Evolutionary conservation across 2,797 vertebrate genomes (phyloP).

Genomic region (Graptemys geographica): DNA sequence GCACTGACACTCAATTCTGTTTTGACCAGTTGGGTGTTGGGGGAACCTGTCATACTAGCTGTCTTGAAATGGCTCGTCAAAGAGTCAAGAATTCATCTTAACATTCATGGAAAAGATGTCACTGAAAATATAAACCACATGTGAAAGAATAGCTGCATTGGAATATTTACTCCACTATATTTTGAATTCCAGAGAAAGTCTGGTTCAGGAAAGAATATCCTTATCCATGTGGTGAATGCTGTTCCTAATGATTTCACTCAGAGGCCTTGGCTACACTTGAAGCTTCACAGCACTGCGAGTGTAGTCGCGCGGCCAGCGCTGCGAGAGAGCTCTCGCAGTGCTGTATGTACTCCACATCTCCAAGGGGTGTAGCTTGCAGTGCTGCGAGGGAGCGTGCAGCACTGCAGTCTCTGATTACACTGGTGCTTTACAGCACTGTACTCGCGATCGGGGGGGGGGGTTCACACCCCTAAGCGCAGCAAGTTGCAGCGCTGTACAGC

Average conservation of each 20-base stretch:
- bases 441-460: no score
- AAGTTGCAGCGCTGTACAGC: no score
- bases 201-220: background rate
- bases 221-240: background rate
- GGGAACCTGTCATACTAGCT: background rate
- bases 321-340: no score
- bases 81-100: conserved; percentile 28
- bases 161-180: background rate
- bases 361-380: no score
- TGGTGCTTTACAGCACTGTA: no score
- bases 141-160: background rate
- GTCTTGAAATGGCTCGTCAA: conserved; percentile 37
- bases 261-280: no score
- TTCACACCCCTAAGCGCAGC: no score
- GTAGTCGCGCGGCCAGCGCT: no score
- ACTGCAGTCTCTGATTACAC: no score
- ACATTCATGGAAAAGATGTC: conserved; percentile 18
- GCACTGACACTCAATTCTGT: background rate
- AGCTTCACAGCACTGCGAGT: no score
- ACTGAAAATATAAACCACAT: background rate
- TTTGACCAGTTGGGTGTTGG: background rate
- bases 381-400: no score
- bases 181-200: conserved; percentile 7
- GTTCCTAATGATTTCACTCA: conserved; percentile 8
- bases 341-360: no score